Evolutionary conservation across 1,140 invertebrate species (phyloP).

Genomic region (Aphelenchoides besseyi): DNA sequence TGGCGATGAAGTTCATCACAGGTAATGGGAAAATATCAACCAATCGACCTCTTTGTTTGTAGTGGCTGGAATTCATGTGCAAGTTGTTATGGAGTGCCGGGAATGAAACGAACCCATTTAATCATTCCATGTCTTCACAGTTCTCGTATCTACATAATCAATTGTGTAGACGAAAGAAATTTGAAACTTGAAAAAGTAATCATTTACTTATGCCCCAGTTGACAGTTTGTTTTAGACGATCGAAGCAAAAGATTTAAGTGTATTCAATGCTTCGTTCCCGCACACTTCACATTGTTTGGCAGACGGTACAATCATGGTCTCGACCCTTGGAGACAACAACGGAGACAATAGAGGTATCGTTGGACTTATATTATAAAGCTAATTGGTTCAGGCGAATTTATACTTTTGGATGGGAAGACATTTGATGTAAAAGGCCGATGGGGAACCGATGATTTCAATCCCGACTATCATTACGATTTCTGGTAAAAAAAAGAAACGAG

Average conservation of each 20-base stretch:
- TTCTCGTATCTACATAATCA: constrained; percentile 41
- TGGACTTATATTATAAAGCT: constrained; percentile 9
- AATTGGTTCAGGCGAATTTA: constrained; percentile 72
- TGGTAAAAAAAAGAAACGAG: constrained; percentile 73
- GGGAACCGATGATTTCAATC: constrained; percentile 60
- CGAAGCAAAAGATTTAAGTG: constrained; percentile 25
- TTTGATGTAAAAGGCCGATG: constrained; percentile 72
- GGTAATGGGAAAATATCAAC: neutral
- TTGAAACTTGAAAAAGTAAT: constrained; percentile 21
- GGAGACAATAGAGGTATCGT: constrained; percentile 70
- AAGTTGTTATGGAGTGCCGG: constrained; percentile 26
- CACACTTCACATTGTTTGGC: constrained; percentile 90
- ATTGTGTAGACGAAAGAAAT: constrained; percentile 24
- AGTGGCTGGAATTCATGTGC: constrained; percentile 45
- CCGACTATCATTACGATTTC: constrained; percentile 70
- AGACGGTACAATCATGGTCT: constrained; percentile 87
- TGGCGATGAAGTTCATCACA: constrained; percentile 48
- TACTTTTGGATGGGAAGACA: constrained; percentile 79
- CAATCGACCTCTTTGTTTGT: neutral
- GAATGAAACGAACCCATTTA: constrained; percentile 22
- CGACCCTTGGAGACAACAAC: constrained; percentile 78
- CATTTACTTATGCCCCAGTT: neutral
- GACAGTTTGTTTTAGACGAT: neutral
- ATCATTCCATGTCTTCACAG: constrained; percentile 37
- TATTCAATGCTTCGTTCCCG: constrained; percentile 73